These are phyloP conservation scores for Sipha flava DNA, from an alignment of 1,140 invertebrate genomes.

Conservation along the genomic window DNA sequence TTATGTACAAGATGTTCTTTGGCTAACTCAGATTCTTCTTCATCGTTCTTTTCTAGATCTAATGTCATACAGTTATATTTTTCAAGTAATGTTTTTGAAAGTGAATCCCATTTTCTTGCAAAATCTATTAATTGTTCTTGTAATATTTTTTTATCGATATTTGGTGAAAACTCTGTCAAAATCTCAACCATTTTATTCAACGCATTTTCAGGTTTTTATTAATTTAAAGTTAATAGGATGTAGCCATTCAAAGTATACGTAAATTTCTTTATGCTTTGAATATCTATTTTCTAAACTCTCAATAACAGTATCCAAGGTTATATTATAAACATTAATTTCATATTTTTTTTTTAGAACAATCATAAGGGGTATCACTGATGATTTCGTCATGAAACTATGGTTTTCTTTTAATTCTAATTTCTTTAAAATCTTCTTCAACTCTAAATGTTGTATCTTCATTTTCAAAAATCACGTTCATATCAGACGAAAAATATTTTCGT, in stretches of 20 bases:
- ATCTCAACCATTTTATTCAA: neutral
- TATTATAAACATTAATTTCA: neutral
- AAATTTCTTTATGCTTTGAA: constrained; percentile 9
- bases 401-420: neutral
- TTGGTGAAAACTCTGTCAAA: neutral
- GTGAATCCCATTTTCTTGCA: neutral
- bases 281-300: neutral
- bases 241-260: neutral
- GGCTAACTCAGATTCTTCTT: neutral
- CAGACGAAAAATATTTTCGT: neutral
- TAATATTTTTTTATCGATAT: neutral
- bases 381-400: neutral
- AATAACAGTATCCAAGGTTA: constrained; percentile 1
- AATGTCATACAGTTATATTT: neutral
- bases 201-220: neutral
- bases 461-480: neutral
- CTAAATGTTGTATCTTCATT: neutral
- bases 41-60: neutral
- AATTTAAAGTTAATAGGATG: neutral
- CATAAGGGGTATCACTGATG: neutral
- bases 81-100: neutral
- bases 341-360: neutral
- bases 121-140: neutral
- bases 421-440: neutral
- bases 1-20: neutral